A percentile compares a stretch with the other conserved stretches of the same genome.
Evolutionary conservation across 2,797 vertebrate species (phyloP).

Genomic region (Poeciliopsis infans): DNA sequence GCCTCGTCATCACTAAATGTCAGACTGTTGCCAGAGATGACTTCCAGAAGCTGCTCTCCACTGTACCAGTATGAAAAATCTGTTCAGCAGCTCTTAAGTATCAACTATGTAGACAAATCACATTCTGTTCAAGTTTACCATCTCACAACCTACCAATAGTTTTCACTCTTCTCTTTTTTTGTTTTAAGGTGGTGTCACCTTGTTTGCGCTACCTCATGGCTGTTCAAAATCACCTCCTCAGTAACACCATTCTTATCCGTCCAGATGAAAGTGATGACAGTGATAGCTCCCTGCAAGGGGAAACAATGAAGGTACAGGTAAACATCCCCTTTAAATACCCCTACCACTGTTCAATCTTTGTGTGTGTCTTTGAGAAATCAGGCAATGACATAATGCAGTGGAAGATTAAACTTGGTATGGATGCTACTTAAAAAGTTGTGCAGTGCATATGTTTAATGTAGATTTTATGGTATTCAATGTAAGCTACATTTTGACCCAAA

Average conservation of each 20-base stretch:
- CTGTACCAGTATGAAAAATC: conserved; percentile 92
- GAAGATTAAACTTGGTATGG: conserved; percentile 18
- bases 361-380: conserved; percentile 24
- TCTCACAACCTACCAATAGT: conserved; percentile 14
- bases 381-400: conserved; percentile 6
- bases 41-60: conserved; percentile 98
- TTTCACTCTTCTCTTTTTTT: background rate
- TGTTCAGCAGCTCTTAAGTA: conserved; percentile 29
- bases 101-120: conserved; percentile 23
- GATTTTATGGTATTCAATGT: background rate
- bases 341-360: conserved; percentile 62
- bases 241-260: conserved; percentile 96
- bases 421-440: conserved; percentile 1
- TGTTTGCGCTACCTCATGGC: conserved; percentile 99
- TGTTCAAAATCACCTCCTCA: conserved; percentile 99
- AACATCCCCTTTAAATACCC: conserved; percentile 95
- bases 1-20: conserved; percentile 99
- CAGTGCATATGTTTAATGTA: conserved; percentile 10
- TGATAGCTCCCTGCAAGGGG: conserved; percentile 99
- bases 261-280: conserved; percentile 97
- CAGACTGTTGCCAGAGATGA: conserved; percentile 97
- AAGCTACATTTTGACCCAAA: background rate
- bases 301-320: conserved; percentile 99
- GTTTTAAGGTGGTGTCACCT: conserved; percentile 91
- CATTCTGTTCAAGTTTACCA: conserved; percentile 1